These are phyloP conservation scores for Euglossa dilemma DNA, from an alignment of 1,140 invertebrate genomes.

Conservation along the genomic window DNA sequence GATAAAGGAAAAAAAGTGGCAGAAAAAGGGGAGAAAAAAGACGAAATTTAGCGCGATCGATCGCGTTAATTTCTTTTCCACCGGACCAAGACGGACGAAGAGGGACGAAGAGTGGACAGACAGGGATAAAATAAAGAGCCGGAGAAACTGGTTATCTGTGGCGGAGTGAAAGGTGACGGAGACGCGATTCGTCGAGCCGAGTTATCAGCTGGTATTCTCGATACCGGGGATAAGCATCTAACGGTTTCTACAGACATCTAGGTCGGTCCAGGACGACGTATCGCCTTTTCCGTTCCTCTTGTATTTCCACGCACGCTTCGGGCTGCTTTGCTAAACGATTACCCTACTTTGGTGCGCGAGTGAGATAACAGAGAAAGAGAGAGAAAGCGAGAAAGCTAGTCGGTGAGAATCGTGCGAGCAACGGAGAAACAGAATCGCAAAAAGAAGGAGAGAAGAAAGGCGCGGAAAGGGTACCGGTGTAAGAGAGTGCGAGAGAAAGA, in stretches of 20 bases:
- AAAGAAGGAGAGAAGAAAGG: neutral
- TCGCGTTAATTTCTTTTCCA: neutral
- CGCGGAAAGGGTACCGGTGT: neutral
- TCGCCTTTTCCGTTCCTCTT: constrained; percentile 3
- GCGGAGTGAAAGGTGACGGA: neutral
- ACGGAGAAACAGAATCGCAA: constrained; percentile 15
- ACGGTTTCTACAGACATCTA: constrained; percentile 11
- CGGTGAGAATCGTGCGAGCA: neutral
- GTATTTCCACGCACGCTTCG: neutral
- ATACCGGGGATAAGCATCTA: neutral
- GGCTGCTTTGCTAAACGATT: neutral
- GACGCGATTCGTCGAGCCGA: neutral
- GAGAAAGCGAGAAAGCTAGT: neutral
- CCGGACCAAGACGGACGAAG: no score
- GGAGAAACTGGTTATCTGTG: neutral
- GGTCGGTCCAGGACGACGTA: constrained; percentile 15
- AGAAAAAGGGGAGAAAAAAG: no score
- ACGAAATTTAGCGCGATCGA: neutral
- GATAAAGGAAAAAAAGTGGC: neutral
- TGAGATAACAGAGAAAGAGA: neutral
- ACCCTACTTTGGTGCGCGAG: neutral
- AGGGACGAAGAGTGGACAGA: neutral
- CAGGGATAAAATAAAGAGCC: neutral
- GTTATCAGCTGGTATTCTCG: neutral
- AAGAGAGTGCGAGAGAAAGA: neutral